These are phyloP conservation scores for Scolanthus callimorphus DNA, from an alignment of 92 coral and sea anemone species.

Conservation along the genomic window DNA sequence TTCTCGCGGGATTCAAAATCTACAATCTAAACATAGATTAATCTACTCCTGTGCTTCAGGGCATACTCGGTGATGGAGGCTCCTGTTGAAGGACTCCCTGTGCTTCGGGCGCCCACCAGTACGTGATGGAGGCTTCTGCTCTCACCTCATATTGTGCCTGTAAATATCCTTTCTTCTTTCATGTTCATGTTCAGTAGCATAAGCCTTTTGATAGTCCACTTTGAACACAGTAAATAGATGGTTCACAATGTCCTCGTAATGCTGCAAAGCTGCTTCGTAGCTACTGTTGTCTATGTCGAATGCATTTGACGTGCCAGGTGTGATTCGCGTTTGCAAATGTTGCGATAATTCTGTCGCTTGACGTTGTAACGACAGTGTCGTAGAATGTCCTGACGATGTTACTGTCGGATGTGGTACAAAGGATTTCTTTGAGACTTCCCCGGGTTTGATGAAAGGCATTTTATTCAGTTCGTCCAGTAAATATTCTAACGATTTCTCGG, in stretches of 20 bases:
- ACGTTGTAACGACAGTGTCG: neutral
- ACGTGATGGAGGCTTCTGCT: too few species aligned
- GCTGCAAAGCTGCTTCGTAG: slow-evolving; percentile 42
- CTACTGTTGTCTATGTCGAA: neutral
- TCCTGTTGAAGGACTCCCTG: too few species aligned
- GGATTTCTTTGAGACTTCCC: neutral
- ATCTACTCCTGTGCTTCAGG: too few species aligned
- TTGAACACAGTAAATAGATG: slow-evolving; percentile 65
- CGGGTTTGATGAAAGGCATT: slow-evolving; percentile 38
- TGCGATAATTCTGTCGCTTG: neutral
- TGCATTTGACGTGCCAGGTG: neutral
- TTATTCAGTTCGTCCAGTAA: slow-evolving; percentile 53
- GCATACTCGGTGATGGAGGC: too few species aligned
- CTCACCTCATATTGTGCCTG: slow-evolving; percentile 90
- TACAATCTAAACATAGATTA: too few species aligned
- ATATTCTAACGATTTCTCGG: slow-evolving; percentile 45
- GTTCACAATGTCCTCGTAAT: slow-evolving; percentile 85
- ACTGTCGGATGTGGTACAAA: neutral
- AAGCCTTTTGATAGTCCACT: slow-evolving; percentile 52
- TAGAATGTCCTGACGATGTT: neutral
- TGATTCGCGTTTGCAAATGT: neutral
- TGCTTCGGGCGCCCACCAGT: too few species aligned
- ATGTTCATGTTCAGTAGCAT: slow-evolving; percentile 70
- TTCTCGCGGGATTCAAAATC: too few species aligned
- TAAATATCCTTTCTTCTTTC: slow-evolving; percentile 88